Percentiles rank a stretch among this genome's conserved stretches.
Evolutionary conservation across 2,113 vertebrate species (phyloP).

Genomic region (Cheilinus undulatus): DNA sequence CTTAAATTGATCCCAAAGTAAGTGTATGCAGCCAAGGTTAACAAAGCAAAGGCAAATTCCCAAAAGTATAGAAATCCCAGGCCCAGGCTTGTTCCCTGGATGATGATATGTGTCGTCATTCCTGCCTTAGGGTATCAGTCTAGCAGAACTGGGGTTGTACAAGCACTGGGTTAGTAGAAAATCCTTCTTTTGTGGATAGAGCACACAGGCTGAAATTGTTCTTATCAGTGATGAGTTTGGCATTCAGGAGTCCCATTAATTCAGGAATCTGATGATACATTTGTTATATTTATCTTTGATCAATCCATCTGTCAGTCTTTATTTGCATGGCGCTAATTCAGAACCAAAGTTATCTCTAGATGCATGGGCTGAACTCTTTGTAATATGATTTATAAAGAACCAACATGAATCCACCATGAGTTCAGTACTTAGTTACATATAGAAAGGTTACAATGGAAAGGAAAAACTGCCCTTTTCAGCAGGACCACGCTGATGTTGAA

Average conservation of each 20-base stretch:
- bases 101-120: conserved; percentile 76
- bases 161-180: conserved; percentile 43
- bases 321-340: too few relatives aligned
- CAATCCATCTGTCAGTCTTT: too few relatives aligned
- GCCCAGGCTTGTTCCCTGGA: conserved; percentile 78
- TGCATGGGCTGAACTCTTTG: too few relatives aligned
- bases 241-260: not conserved
- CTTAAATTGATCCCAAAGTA: conserved; percentile 31
- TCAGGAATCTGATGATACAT: too few relatives aligned
- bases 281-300: too few relatives aligned
- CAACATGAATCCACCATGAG: too few relatives aligned
- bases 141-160: conserved; percentile 66
- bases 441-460: too few relatives aligned
- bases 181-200: conserved; percentile 45
- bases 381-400: too few relatives aligned
- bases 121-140: conserved; percentile 75
- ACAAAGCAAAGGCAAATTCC: conserved; percentile 71
- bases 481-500: too few relatives aligned
- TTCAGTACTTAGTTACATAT: too few relatives aligned
- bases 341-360: too few relatives aligned
- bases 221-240: conserved; percentile 11
- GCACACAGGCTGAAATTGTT: conserved; percentile 19
- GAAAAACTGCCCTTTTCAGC: too few relatives aligned
- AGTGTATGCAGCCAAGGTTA: conserved; percentile 46
- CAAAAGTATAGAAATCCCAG: conserved; percentile 63